Conservation (phyloP, 2,888 invertebrate genomes). For the Mimachlamys varia region DNA sequence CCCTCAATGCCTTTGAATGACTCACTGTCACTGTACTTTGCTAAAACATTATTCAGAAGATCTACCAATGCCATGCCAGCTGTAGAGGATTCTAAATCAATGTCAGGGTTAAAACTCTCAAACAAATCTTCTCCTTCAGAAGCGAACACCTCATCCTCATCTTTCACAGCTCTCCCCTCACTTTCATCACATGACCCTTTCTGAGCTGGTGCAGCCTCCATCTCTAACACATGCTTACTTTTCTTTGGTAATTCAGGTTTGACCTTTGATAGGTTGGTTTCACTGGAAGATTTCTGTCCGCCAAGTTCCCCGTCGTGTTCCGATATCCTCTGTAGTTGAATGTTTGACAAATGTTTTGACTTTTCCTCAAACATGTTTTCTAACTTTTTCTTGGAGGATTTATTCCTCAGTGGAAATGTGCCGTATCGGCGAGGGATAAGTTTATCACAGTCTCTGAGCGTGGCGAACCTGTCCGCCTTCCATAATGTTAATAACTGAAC, state of each 20-base stretch:
- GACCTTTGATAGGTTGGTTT: neutral
- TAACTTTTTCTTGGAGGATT: conserved; percentile 54
- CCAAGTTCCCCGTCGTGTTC: conserved; percentile 38
- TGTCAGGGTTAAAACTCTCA: conserved; percentile 52
- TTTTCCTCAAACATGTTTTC: conserved; percentile 42
- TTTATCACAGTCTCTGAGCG: conserved; percentile 66
- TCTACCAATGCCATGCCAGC: conserved; percentile 70
- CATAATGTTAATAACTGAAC: conserved; percentile 57
- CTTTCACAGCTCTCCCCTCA: conserved; percentile 7
- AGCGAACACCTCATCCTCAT: conserved; percentile 42
- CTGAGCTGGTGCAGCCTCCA: neutral
- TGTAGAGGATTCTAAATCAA: conserved; percentile 63
- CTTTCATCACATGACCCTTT: neutral
- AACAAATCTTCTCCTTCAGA: conserved; percentile 48
- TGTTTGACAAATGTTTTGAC: conserved; percentile 41
- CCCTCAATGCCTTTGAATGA: conserved; percentile 50
- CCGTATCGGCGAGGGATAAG: conserved; percentile 62
- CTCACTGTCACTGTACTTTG: conserved; percentile 60
- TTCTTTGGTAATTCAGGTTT: conserved; percentile 37
- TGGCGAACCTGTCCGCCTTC: conserved; percentile 66
- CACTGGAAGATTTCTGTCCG: neutral
- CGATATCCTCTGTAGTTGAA: conserved; percentile 47
- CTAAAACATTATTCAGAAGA: conserved; percentile 71
- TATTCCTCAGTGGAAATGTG: conserved; percentile 68
- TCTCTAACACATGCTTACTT: neutral